Evolutionary conservation across 1,140 invertebrate genomes (phyloP), one percentile per base, ranked within the genome.

Genomic region (Vanessa tameamea): DNA sequence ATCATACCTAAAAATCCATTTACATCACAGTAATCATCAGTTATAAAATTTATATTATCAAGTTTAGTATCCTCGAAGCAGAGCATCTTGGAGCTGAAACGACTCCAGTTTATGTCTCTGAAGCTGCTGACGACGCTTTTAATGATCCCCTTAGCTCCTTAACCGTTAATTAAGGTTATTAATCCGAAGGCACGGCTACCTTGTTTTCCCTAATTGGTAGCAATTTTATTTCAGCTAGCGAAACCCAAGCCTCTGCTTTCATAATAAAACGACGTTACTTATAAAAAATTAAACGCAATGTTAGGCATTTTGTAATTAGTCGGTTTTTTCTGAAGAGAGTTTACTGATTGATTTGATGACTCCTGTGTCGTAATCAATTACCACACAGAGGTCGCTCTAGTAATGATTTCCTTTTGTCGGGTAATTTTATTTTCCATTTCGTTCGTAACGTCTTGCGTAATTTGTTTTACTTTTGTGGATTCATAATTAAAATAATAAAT

Each of bases 111-210:
- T 78, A 78, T 73, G 68, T 72, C 75, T 66, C 72, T 65, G 67
- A 66, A 75, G 72, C 51, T 73, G 78, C 68, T 72, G 70, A 78
- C 73, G 75, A 76, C 74, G 70, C 67, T 81, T 85, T 84, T 86
- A 82, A 83, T 78, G 77, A 82, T 78, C 74, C 80, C 80, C 72
- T 82, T 78, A 81, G 81, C 76, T 89, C 78, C 80, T 82, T 81
- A 83, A 80, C 82, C 82, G 87, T 87, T 88, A 88, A 89, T 89
- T 89, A 91, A 90, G 87, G 85, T 86, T 88, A 91, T 91, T 91
- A 91, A 91, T 91, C 86, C 80, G 68, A 79, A 82, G 86, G 87
- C 86, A 89, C 87, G 85, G 79, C 85, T 82, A 91, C 86, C 87
- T 89, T 89, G 88, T 90, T 91, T 88, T 82, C 85, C 81, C 80